phyloP scores from a whole-genome alignment of 2,113 vertebrate genomes.

The Urocynchramus pylzowi region DNA sequence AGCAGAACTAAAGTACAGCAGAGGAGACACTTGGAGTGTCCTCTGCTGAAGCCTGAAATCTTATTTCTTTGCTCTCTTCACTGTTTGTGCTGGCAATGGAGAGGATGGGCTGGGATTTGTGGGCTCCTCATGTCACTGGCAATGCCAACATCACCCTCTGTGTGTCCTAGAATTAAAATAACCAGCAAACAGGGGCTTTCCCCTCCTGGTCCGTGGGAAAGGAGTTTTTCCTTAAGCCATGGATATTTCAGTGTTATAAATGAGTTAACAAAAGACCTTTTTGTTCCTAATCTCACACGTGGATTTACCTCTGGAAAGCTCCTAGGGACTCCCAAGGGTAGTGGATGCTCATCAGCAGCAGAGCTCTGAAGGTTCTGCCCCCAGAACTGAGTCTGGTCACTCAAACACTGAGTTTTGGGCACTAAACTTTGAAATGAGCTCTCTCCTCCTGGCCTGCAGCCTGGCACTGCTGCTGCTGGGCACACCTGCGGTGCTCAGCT shows the following conservation, averaged over 20 bases:
- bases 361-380: neutral
- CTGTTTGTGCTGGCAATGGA: neutral
- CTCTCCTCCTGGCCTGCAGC: neutral
- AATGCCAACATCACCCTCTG: neutral
- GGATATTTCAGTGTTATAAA: neutral
- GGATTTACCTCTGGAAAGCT: neutral
- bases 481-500: neutral
- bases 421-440: neutral
- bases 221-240: neutral
- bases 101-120: neutral
- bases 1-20: accelerated
- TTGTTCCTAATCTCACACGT: neutral
- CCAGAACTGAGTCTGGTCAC: accelerated
- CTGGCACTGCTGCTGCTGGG: neutral
- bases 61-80: neutral
- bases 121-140: neutral
- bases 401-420: neutral
- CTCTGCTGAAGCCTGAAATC: neutral
- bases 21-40: accelerated
- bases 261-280: neutral
- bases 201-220: neutral
- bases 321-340: accelerated
- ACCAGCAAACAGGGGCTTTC: neutral
- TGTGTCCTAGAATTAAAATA: neutral
- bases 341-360: neutral